Evolutionary conservation across 2,113 vertebrate genomes (phyloP), one percentile per base, ranked within the genome.

Genomic region (Syngnathus floridae): DNA sequence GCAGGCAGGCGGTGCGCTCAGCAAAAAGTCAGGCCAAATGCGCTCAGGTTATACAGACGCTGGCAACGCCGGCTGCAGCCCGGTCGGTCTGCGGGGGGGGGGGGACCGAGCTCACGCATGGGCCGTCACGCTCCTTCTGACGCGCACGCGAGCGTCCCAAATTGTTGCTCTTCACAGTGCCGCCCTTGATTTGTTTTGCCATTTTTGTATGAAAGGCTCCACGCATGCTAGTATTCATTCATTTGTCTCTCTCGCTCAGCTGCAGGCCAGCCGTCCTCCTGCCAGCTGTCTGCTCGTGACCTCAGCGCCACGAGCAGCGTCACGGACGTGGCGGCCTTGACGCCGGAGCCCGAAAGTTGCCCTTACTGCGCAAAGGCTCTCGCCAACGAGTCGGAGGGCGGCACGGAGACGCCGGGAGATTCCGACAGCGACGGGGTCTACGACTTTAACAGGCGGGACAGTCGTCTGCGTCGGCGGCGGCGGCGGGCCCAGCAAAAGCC

Each of bases 371-470:
- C 91, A 52, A 92, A 92, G 56, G 88, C 75, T 0, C 76, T 92
- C 62, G 79, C 90, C 0, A 87, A 84, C 0, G 94, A 96, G 17
- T 84, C 81, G 0, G 94, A 96, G 74, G 90, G 87, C 2, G 90
- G 87, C 21, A 72, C 78, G 0, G 93, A 95, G 66, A 87, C 82
- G 1, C 71, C 81, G 0, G 88, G 85, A 0, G 95, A 97, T 80
- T 97, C 96, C 0, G 96, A 99, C 89, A 98, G 94, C 0, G 96
- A 99, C 19, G 94, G 91, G 0, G 88, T 95, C 1, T 97, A 96
- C 0, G 96, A 99, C 82, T 95, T 98, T 85, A 95, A 92, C 0
- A 93, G 91, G 75, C 88, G 89, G 0, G 95, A 96, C 79, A 85
- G 90, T 54, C 69, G 91, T 37, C 94, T 94, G 78, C 88, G 90